Evolutionary conservation across 2,888 invertebrate genomes (phyloP).

Genomic region (Orgyia antiqua): DNA sequence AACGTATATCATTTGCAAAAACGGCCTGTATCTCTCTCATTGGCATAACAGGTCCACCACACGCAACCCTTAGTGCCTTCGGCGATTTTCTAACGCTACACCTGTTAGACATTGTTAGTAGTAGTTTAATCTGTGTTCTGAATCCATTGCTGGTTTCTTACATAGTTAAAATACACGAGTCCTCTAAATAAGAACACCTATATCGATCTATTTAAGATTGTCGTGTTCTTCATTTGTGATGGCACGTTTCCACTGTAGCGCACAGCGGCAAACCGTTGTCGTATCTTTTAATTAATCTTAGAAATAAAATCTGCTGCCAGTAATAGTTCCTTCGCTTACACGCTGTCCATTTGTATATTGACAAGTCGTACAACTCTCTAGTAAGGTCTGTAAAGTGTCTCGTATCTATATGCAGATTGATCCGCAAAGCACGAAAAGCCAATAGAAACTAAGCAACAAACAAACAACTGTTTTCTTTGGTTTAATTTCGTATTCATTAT

Average conservation of each 20-base stretch:
- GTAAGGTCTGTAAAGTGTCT: constrained; percentile 4
- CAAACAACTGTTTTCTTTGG: too few species aligned
- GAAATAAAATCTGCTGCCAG: constrained; percentile 61
- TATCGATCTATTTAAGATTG: constrained; percentile 28
- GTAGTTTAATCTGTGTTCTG: constrained; percentile 25
- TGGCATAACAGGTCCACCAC: constrained; percentile 63
- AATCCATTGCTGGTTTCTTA: constrained; percentile 45
- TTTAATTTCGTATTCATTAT: too few species aligned
- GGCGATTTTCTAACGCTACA: constrained; percentile 59
- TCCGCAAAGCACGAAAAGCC: too few species aligned
- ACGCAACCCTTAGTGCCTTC: constrained; percentile 63
- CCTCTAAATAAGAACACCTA: constrained; percentile 26
- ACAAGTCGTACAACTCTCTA: constrained; percentile 33
- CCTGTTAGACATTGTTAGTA: constrained; percentile 46
- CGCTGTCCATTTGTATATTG: constrained; percentile 37
- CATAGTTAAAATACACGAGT: constrained; percentile 14
- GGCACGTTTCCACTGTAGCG: constrained; percentile 61
- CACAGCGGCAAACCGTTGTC: constrained; percentile 35
- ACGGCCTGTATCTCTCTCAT: constrained; percentile 53
- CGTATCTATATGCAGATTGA: neutral
- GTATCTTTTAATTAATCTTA: constrained; percentile 75
- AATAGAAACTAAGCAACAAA: too few species aligned
- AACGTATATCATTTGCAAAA: constrained; percentile 67
- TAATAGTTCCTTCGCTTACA: constrained; percentile 56
- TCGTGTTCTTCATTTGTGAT: constrained; percentile 40